Percentiles rank a stretch among this genome's conserved stretches.
Conservation (phyloP, 2,888 invertebrate genomes). For the Saturnia pavonia region DNA sequence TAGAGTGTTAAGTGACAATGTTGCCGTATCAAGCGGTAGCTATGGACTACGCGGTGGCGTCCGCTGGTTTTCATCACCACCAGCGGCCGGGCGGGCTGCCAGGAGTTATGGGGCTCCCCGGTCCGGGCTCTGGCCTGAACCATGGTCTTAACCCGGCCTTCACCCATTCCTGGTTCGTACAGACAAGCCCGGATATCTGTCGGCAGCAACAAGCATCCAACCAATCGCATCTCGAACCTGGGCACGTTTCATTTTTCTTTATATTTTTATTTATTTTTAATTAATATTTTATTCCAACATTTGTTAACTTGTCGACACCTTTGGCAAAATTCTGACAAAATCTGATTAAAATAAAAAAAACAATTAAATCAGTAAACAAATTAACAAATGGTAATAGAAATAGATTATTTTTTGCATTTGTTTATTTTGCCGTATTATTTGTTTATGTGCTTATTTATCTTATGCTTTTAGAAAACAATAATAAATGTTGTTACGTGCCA, state of each 20-base stretch:
- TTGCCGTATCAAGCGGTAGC: conserved; percentile 94
- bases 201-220: conserved; percentile 89
- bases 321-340: neutral
- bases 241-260: conserved; percentile 89
- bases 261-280: conserved; percentile 69
- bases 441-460: conserved; percentile 17
- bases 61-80: conserved; percentile 78
- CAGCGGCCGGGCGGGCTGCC: conserved; percentile 78
- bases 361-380: neutral
- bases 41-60: conserved; percentile 90
- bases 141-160: conserved; percentile 87
- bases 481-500: neutral
- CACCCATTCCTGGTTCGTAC: conserved; percentile 97
- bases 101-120: conserved; percentile 81
- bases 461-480: neutral
- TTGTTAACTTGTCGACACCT: conserved; percentile 33
- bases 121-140: conserved; percentile 75
- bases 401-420: conserved; percentile 23
- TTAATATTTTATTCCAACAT: conserved; percentile 48
- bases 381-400: conserved; percentile 12
- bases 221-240: conserved; percentile 93
- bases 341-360: neutral
- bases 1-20: conserved; percentile 79
- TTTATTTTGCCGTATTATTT: conserved; percentile 24
- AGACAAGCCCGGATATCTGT: conserved; percentile 94